A percentile compares a stretch with the other conserved stretches of the same genome.
phyloP scores from a whole-genome alignment of 2,113 vertebrate genomes.

The Aspidoscelis tigris region DNA sequence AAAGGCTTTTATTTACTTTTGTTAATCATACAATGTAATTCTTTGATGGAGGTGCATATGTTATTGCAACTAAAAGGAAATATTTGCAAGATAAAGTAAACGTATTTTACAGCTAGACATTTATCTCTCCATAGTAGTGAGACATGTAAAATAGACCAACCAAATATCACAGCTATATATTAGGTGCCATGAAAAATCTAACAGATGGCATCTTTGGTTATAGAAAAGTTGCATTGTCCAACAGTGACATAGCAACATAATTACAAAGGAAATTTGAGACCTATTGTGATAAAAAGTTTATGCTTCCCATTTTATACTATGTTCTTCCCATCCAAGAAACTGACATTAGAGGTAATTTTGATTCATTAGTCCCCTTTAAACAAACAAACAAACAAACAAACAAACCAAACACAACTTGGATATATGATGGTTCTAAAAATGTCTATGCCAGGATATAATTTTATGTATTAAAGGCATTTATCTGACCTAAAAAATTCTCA shows the following conservation, averaged over 20 bases:
- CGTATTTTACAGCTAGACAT: slow-evolving; percentile 60
- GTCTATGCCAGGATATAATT: background rate
- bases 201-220: slow-evolving; percentile 65
- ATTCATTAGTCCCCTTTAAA: slow-evolving; percentile 48
- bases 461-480: background rate
- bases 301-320: slow-evolving; percentile 45
- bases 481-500: background rate
- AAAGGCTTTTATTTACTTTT: slow-evolving; percentile 70
- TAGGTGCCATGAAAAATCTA: slow-evolving; percentile 63
- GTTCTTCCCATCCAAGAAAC: slow-evolving; percentile 38
- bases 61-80: slow-evolving; percentile 61
- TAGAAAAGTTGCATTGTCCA: slow-evolving; percentile 62
- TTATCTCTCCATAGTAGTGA: slow-evolving; percentile 61
- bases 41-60: slow-evolving; percentile 66
- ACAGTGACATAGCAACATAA: slow-evolving; percentile 38
- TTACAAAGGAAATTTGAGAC: slow-evolving; percentile 50
- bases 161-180: slow-evolving; percentile 61
- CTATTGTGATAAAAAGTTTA: slow-evolving; percentile 51
- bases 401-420: slow-evolving; percentile 28
- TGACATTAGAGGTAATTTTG: slow-evolving; percentile 44
- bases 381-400: slow-evolving; percentile 19
- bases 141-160: slow-evolving; percentile 59
- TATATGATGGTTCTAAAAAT: slow-evolving; percentile 1
- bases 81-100: slow-evolving; percentile 62
- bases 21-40: slow-evolving; percentile 68